phyloP scores from a whole-genome alignment of 1,140 invertebrate genomes.

The Acromyrmex charruanus region DNA sequence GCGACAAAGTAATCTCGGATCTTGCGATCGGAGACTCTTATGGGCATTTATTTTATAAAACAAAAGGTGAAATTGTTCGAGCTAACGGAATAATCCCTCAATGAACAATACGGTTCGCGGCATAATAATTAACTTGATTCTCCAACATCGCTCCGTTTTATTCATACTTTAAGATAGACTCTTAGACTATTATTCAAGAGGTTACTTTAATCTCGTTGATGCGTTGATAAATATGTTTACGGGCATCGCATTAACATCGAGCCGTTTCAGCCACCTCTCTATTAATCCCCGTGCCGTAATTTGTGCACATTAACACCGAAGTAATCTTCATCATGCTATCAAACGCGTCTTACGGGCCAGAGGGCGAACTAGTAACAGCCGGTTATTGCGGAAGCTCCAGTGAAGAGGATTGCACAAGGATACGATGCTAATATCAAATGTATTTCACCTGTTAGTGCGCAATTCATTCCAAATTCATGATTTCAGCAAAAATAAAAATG shows the following conservation, averaged over 20 bases:
- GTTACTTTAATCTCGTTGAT: conserved; percentile 46
- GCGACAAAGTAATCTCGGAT: background rate
- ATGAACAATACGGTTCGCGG: conserved; percentile 5
- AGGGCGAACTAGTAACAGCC: background rate
- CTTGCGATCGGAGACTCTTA: background rate
- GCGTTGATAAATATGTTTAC: conserved; percentile 46
- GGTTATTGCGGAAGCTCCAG: conserved; percentile 1
- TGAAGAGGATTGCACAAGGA: background rate
- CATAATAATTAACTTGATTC: conserved; percentile 27
- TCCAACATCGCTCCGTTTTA: conserved; percentile 9
- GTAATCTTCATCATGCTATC: conserved; percentile 51
- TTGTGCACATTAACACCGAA: conserved; percentile 33
- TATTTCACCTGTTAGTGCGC: background rate
- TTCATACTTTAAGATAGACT: background rate
- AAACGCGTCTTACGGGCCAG: conserved; percentile 20
- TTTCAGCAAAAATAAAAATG: background rate
- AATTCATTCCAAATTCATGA: background rate
- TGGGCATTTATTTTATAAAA: background rate
- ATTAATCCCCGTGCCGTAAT: conserved; percentile 43
- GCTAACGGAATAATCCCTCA: conserved; percentile 14
- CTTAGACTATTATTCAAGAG: conserved; percentile 38
- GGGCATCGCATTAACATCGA: conserved; percentile 39
- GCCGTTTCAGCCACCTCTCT: conserved; percentile 26
- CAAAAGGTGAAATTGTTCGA: background rate
- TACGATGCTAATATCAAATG: background rate